Conservation (phyloP, 2,797 vertebrate genomes). For the Staurois parvus region DNA sequence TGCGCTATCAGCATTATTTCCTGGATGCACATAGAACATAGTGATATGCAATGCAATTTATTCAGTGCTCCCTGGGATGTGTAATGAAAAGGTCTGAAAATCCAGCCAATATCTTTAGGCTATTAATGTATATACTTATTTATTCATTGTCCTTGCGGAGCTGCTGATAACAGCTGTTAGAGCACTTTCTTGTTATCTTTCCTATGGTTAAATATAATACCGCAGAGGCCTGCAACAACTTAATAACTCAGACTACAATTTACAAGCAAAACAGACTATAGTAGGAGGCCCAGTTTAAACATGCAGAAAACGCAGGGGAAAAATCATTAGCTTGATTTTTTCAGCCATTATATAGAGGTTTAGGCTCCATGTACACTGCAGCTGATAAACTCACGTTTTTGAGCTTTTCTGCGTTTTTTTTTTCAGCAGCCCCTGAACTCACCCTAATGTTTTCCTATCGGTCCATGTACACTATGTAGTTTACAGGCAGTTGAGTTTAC, state of each 20-base stretch:
- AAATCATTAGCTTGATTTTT: background rate
- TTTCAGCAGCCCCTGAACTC: too few species aligned
- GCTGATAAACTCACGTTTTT: too few species aligned
- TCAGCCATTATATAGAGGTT: background rate
- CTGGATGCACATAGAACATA: background rate
- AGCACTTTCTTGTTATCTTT: slow-evolving; percentile 35
- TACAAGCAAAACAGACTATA: background rate
- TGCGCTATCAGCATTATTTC: background rate
- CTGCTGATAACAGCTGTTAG: slow-evolving; percentile 26
- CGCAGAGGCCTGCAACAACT: slow-evolving; percentile 1
- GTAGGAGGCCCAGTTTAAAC: background rate
- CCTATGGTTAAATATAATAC: slow-evolving; percentile 17
- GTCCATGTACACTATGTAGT: too few species aligned
- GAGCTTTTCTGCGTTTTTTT: too few species aligned
- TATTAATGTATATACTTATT: slow-evolving; percentile 48
- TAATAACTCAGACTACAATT: background rate
- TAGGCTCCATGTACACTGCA: too few species aligned
- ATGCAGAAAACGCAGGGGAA: background rate
- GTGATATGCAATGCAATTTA: slow-evolving; percentile 30
- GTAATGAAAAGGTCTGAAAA: slow-evolving; percentile 27
- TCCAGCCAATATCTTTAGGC: slow-evolving; percentile 19
- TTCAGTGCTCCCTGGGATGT: slow-evolving; percentile 35
- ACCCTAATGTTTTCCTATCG: too few species aligned
- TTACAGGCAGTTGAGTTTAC: too few species aligned
- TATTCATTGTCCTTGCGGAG: slow-evolving; percentile 45